Conservation (phyloP, 2,797 vertebrate genomes). For the Molossus alvarezi region DNA sequence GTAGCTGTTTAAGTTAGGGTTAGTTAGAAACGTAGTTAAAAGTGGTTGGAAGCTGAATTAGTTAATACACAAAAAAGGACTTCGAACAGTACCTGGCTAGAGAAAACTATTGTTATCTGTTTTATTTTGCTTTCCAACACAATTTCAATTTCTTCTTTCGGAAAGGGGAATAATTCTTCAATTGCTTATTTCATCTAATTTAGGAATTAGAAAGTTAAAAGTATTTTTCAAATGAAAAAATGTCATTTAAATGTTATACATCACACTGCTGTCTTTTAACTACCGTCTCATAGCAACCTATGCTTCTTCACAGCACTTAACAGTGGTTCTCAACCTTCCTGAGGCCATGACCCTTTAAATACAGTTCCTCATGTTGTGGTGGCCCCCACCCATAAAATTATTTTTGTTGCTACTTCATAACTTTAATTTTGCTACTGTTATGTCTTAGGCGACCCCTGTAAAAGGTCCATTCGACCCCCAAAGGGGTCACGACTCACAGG, state of each 20-base stretch:
- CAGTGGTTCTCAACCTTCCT: not conserved
- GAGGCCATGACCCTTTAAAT: too few relatives aligned
- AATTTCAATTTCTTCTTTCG: constrained; percentile 34
- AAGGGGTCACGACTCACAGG: too few relatives aligned
- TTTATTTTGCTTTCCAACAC: not conserved
- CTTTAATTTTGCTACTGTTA: too few relatives aligned
- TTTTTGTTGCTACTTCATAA: too few relatives aligned
- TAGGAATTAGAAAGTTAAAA: constrained; percentile 11
- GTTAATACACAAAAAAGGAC: not conserved
- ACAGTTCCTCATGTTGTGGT: too few relatives aligned
- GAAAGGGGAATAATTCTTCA: not conserved
- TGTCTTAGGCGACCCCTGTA: too few relatives aligned
- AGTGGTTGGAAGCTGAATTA: constrained; percentile 29
- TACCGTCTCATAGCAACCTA: not conserved
- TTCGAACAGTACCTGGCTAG: not conserved
- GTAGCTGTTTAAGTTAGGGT: not conserved
- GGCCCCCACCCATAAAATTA: too few relatives aligned
- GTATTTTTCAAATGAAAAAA: not conserved
- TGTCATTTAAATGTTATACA: not conserved
- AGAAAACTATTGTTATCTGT: not conserved
- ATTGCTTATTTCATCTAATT: not conserved
- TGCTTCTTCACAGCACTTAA: not conserved
- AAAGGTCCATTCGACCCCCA: too few relatives aligned
- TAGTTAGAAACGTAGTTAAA: not conserved
- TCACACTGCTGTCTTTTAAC: not conserved